Percentiles rank a stretch among this genome's conserved stretches.
Conservation (phyloP, 1,140 invertebrate genomes). For the Medauroidea extradentata region DNA sequence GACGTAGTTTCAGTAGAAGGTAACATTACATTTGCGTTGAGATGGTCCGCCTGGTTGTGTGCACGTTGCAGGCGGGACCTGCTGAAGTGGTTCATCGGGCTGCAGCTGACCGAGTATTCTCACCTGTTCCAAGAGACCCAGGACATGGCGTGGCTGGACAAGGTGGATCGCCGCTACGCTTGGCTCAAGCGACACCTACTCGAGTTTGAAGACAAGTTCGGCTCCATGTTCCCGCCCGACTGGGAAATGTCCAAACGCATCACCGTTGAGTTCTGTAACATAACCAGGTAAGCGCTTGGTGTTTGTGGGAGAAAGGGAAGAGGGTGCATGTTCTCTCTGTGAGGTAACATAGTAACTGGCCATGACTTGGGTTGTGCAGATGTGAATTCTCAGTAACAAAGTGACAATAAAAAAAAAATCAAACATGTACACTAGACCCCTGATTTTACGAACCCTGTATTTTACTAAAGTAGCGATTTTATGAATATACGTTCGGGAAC, state of each 20-base stretch:
- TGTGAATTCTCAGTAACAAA: too few relatives aligned
- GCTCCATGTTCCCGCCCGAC: conserved; percentile 80
- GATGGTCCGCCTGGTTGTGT: conserved; percentile 9
- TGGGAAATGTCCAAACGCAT: conserved; percentile 96
- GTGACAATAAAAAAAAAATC: too few relatives aligned
- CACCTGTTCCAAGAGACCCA: conserved; percentile 93
- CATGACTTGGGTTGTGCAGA: too few relatives aligned
- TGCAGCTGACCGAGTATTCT: conserved; percentile 86
- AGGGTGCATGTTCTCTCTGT: too few relatives aligned
- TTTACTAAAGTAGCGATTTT: too few relatives aligned
- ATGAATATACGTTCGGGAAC: too few relatives aligned
- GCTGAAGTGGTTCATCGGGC: conserved; percentile 86
- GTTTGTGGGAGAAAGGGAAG: too few relatives aligned
- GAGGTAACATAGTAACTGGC: too few relatives aligned
- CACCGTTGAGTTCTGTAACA: conserved; percentile 85
- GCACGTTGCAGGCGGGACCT: conserved; percentile 58
- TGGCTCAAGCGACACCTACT: conserved; percentile 98
- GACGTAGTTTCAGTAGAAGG: neutral
- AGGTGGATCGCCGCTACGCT: conserved; percentile 89
- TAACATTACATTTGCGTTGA: too few relatives aligned
- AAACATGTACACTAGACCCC: too few relatives aligned
- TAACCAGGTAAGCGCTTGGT: conserved; percentile 58
- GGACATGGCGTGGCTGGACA: conserved; percentile 94
- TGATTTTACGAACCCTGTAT: too few relatives aligned
- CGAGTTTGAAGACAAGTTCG: conserved; percentile 92